Conservation (phyloP, 2,888 invertebrate species). For the Aphidius colemani region DNA sequence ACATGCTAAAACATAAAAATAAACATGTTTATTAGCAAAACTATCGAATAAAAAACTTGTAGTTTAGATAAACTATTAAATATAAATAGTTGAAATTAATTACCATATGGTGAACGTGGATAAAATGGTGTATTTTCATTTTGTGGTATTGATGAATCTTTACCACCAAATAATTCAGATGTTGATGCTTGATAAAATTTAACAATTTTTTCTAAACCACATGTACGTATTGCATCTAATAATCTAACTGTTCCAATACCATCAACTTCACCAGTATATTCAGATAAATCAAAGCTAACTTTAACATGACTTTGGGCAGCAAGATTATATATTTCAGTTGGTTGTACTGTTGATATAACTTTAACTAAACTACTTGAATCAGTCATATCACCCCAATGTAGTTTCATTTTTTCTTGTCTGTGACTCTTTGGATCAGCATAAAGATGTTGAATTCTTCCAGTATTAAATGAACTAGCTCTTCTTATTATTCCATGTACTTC, state of each 20-base stretch:
- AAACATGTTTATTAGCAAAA: conserved; percentile 2
- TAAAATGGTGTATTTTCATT: conserved; percentile 95
- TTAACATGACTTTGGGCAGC: conserved; percentile 99
- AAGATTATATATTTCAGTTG: conserved; percentile 95
- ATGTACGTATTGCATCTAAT: conserved; percentile 89
- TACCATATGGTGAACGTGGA: conserved; percentile 95
- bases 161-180: conserved; percentile 93
- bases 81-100: conserved; percentile 40
- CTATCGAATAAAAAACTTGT: neutral
- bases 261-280: conserved; percentile 98
- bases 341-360: conserved; percentile 77
- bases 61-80: conserved; percentile 7
- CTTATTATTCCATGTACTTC: conserved; percentile 95
- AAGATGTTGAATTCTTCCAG: conserved; percentile 92
- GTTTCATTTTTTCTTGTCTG: conserved; percentile 83
- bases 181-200: conserved; percentile 96
- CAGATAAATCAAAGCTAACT: conserved; percentile 95
- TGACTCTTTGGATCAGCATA: conserved; percentile 91
- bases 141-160: conserved; percentile 90
- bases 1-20: conserved; percentile 69
- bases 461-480: conserved; percentile 95
- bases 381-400: conserved; percentile 99
- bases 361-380: conserved; percentile 94
- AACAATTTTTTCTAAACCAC: conserved; percentile 78
- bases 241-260: conserved; percentile 91